These are phyloP conservation scores for Xestia rhomboidea DNA, from an alignment of 2,888 invertebrate genomes.

Conservation along the genomic window DNA sequence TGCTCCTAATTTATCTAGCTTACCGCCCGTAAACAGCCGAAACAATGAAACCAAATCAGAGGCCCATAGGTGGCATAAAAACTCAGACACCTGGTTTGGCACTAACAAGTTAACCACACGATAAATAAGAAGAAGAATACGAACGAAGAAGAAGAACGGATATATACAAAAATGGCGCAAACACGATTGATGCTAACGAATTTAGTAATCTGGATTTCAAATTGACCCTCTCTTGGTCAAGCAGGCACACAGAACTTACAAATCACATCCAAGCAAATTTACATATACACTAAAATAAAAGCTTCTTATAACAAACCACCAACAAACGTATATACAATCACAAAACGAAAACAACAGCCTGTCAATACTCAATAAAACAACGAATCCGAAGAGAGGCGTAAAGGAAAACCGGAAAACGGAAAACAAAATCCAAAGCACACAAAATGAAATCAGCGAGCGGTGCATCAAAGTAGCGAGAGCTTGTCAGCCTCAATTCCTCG, in stretches of 20 bases:
- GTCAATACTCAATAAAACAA: conserved; percentile 33
- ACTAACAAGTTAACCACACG: no score
- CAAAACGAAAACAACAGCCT: conserved; percentile 25
- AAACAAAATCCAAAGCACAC: conserved; percentile 42
- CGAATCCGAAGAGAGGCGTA: conserved; percentile 14
- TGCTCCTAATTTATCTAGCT: conserved; percentile 43
- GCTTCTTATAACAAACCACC: neutral
- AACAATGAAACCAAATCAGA: neutral
- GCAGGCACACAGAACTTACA: neutral
- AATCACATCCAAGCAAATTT: neutral
- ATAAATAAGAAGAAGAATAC: no score
- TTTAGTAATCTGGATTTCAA: neutral
- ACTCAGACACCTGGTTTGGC: no score
- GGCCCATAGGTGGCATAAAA: no score
- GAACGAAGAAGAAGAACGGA: no score
- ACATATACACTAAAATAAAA: neutral
- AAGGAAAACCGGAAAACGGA: conserved; percentile 33
- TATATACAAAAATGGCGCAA: neutral
- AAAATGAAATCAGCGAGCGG: conserved; percentile 49
- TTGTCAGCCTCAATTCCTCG: conserved; percentile 48
- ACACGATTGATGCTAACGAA: neutral
- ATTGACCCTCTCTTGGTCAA: neutral
- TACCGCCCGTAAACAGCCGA: conserved; percentile 7
- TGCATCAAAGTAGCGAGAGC: conserved; percentile 39
- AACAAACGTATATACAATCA: neutral